These are phyloP conservation scores for Parasteatoda lunata DNA, from an alignment of 2,888 invertebrate species.

Conservation along the genomic window DNA sequence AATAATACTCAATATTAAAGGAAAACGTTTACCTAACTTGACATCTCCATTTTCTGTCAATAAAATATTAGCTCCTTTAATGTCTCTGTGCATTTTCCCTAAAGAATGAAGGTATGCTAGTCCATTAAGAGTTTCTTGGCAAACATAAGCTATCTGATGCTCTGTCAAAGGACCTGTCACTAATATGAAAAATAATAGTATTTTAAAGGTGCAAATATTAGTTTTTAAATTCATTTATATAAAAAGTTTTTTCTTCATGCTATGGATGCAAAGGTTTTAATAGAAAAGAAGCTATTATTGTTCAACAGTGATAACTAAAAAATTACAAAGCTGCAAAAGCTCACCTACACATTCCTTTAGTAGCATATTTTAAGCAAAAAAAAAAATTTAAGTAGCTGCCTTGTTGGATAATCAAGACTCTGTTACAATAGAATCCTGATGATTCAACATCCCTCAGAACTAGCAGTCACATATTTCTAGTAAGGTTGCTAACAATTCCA, in stretches of 20 bases:
- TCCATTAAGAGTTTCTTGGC: slow-evolving; percentile 95
- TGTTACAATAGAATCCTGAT: too few relatives aligned
- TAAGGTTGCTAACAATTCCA: too few relatives aligned
- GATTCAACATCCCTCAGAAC: too few relatives aligned
- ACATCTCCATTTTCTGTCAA: slow-evolving; percentile 97
- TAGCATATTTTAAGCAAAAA: too few relatives aligned
- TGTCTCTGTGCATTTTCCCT: slow-evolving; percentile 96
- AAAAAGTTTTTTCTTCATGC: neutral
- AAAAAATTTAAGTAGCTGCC: too few relatives aligned
- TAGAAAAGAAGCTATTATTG: too few relatives aligned
- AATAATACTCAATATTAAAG: too few relatives aligned
- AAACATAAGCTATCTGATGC: slow-evolving; percentile 98
- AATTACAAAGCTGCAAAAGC: too few relatives aligned
- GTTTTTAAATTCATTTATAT: neutral
- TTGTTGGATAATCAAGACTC: too few relatives aligned
- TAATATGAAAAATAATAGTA: slow-evolving; percentile 7
- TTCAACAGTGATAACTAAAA: too few relatives aligned
- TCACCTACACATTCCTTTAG: too few relatives aligned
- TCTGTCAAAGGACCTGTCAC: slow-evolving; percentile 80
- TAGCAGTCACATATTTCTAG: too few relatives aligned
- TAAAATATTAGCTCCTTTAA: slow-evolving; percentile 96
- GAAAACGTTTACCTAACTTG: slow-evolving; percentile 79
- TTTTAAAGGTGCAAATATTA: neutral
- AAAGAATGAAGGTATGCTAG: slow-evolving; percentile 94
- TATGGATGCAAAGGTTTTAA: neutral